Conservation (phyloP, 2,888 invertebrate genomes). For the Octodonta nipae region DNA sequence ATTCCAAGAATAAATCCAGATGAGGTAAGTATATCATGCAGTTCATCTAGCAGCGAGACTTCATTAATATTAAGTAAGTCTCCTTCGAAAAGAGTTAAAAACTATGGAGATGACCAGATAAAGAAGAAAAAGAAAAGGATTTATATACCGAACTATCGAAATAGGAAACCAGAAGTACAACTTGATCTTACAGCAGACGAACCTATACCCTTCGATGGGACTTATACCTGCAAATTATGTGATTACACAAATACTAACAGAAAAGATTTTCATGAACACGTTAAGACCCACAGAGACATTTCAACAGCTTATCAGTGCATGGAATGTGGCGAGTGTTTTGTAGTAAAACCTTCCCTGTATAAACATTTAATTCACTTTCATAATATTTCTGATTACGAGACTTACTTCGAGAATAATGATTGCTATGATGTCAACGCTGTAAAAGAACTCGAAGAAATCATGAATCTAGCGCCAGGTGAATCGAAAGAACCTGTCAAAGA, state of each 20-base stretch:
- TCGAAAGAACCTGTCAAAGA: conserved; percentile 34
- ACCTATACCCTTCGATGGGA: conserved; percentile 26
- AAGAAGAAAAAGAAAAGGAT: conserved; percentile 20
- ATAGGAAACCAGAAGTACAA: conserved; percentile 6
- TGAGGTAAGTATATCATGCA: conserved; percentile 2
- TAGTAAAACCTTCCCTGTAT: conserved; percentile 56
- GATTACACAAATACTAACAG: conserved; percentile 29
- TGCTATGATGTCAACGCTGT: conserved; percentile 43
- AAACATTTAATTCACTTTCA: conserved; percentile 62
- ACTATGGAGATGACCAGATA: conserved; percentile 9
- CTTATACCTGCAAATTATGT: conserved; percentile 38
- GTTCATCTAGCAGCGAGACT: conserved; percentile 6
- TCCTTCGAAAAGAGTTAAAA: conserved; percentile 3
- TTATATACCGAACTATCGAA: conserved; percentile 1
- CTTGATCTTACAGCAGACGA: conserved; percentile 23
- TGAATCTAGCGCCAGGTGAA: conserved; percentile 26
- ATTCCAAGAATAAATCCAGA: conserved; percentile 7
- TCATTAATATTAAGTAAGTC: conserved; percentile 3
- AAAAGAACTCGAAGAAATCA: conserved; percentile 32
- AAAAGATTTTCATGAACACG: conserved; percentile 36
- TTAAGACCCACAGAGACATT: conserved; percentile 39
- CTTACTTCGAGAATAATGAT: conserved; percentile 46
- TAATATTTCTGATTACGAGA: conserved; percentile 46
- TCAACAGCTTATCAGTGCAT: conserved; percentile 53
- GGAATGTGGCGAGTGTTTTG: conserved; percentile 68